Base-by-base conservation (phyloP, 1,140 invertebrate species). In the Aporrectodea caliginosa region DNA sequence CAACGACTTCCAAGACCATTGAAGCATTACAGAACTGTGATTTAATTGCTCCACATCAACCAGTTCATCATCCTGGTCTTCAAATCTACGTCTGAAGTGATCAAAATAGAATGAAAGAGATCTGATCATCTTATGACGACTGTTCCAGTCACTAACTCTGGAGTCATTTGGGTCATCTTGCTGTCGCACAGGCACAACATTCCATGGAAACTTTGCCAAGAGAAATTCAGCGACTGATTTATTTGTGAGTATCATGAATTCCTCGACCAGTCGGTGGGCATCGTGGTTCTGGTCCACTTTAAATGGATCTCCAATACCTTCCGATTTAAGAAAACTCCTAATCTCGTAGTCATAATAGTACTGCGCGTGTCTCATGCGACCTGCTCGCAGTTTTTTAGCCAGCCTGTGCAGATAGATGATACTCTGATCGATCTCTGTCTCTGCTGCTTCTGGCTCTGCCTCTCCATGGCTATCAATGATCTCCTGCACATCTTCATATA, bases 221-320 rank as follows among this genome's bases (percentile, higher is more conserved):
- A 88, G 79, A 29, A 84, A 79, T 33, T 81, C 80, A 27, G 83
- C 85, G 12, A 88, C 82, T 43, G 84, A 79, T 68, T 77, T 75
- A 81, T 88, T 85, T 32, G 84, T 82, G 75, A 82, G 82, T 68
- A 87, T 81, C 73, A 84, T 80, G 35, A 88, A 79, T 80, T 87
- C 84, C 70, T 84, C 84, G 12, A 85, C 83, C 2, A 86, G 79
- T 33, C 81, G 82, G 80, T 86, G 84, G 0, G 85, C 85, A 71
- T 86, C 82, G 2, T 81, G 80, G 22, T 81, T 76, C 1, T 79
- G 27, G 35, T 82, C 82, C n/a, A 83, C 80, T 31, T 73, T 31
- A 76, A 79, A 79, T 1, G 69, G 74, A 16, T 82, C 79, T 16
- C 83, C 83, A 16, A 83, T 79, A 82, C 84, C 85, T n/a, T n/a